Base-by-base conservation (phyloP, 2,888 invertebrate genomes). In the Papilio demoleus region DNA sequence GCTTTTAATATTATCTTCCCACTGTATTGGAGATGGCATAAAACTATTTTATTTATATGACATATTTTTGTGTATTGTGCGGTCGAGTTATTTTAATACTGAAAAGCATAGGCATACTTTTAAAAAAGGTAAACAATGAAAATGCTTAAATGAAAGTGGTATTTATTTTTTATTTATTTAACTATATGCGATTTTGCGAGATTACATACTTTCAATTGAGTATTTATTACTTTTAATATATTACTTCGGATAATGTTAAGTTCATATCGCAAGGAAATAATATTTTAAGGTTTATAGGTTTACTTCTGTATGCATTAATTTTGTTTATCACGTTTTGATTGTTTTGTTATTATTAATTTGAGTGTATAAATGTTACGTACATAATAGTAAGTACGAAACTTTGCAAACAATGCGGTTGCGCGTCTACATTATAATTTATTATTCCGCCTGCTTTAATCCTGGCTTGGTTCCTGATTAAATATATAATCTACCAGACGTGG, bases 381-480 rank as follows among this genome's bases (percentile, higher is more conserved):
- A n/a, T n/a, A n/a, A n/a, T n/a, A n/a, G n/a, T 65, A 65, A 60
- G 64, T 68, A 59, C 59, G 38, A 65, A 65, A 65, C 65, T 69
- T 68, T 42, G 53, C 42, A 36, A 69, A 60, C 65, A 65, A 68
- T 64, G 53, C 40, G 71, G 73, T 70, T 67, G 65, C 68, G 67
- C 58, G 42, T 42, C 60, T 65, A 53, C 31, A 65, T 69, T 65
- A 65, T 65, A 65, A 69, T 61, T 65, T 61, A 65, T 65, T 69
- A 65, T 65, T 60, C 36, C 24, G 62, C 45, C 27, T 73, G 70
- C 70, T 71, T 76, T 74, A 77, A 79, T 79, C 71, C 75, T 70
- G 70, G 71, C 65, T 79, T 79, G 79, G 78, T 79, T 78, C 77
- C 79, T 81, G 81, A 81, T 83, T 82, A 80, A 81, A 80, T 76